Percentiles rank a stretch among this genome's conserved stretches.
These are phyloP conservation scores for Onychorhynchus coronatus DNA, from an alignment of 2,113 vertebrate species.

Conservation along the genomic window DNA sequence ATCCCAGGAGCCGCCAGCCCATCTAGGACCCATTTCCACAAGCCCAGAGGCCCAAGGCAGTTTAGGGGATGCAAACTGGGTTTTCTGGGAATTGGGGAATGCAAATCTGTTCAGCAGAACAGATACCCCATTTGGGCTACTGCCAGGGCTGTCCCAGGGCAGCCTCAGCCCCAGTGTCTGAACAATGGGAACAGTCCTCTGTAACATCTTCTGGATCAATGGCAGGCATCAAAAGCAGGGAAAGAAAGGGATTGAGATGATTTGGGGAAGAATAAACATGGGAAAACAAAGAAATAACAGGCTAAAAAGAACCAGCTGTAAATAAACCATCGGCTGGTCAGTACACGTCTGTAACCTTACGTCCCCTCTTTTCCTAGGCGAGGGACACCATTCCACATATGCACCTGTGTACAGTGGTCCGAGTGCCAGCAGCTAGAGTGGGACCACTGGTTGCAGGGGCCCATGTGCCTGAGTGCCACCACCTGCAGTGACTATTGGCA, in stretches of 20 bases:
- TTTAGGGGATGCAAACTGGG: neutral
- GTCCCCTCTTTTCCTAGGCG: rapidly evolving
- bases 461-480: neutral
- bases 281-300: neutral
- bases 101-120: neutral
- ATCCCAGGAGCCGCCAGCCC: neutral
- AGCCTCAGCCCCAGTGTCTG: neutral
- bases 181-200: neutral
- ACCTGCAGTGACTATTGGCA: neutral
- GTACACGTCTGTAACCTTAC: neutral
- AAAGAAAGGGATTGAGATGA: neutral
- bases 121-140: rapidly evolving
- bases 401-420: rapidly evolving
- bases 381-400: rapidly evolving
- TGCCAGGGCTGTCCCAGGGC: neutral
- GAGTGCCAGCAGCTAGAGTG: neutral
- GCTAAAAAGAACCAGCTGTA: neutral
- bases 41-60: neutral
- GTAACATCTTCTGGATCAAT: neutral
- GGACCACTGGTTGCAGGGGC: neutral
- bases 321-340: neutral
- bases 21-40: neutral
- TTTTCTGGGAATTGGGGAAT: neutral
- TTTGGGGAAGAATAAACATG: neutral
- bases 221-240: neutral